These are phyloP conservation scores for Papilio protenor DNA, from an alignment of 2,888 invertebrate genomes.

Conservation along the genomic window DNA sequence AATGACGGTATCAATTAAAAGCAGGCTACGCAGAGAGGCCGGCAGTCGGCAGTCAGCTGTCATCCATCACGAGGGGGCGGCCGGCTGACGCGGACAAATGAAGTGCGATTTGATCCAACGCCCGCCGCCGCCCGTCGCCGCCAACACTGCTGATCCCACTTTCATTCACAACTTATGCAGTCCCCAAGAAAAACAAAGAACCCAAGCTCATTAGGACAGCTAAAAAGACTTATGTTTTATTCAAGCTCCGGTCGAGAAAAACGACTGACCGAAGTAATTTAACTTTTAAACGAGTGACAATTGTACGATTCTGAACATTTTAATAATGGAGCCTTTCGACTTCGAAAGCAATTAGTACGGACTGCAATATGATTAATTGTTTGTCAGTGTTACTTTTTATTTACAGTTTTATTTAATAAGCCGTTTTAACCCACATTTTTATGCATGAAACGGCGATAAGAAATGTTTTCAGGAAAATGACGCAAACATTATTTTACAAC, in stretches of 20 bases:
- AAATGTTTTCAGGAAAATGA: slow-evolving; percentile 40
- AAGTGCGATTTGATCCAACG: slow-evolving; percentile 81
- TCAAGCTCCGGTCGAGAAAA: slow-evolving; percentile 67
- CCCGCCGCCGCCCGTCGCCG: slow-evolving; percentile 62
- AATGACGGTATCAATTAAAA: slow-evolving; percentile 81
- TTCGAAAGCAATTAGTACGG: slow-evolving; percentile 62
- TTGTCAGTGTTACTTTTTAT: slow-evolving; percentile 45
- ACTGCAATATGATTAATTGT: slow-evolving; percentile 57
- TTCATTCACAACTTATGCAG: slow-evolving; percentile 80
- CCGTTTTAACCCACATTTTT: slow-evolving; percentile 34
- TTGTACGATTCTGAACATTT: slow-evolving; percentile 70
- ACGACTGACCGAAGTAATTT: slow-evolving; percentile 77
- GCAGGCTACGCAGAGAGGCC: slow-evolving; percentile 60
- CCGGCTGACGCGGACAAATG: slow-evolving; percentile 80
- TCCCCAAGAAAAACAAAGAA: slow-evolving; percentile 76
- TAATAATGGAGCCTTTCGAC: slow-evolving; percentile 60
- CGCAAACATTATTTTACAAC: slow-evolving; percentile 43
- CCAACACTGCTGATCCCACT: slow-evolving; percentile 67
- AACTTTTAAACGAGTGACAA: slow-evolving; percentile 80
- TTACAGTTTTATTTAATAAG: slow-evolving; percentile 43
- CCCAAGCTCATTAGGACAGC: slow-evolving; percentile 74
- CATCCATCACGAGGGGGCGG: slow-evolving; percentile 73
- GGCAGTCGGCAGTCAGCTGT: slow-evolving; percentile 60
- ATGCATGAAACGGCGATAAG: slow-evolving; percentile 35
- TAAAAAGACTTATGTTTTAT: slow-evolving; percentile 81